phyloP scores from a whole-genome alignment of 1,140 invertebrate genomes.

The Nasonia giraulti region DNA sequence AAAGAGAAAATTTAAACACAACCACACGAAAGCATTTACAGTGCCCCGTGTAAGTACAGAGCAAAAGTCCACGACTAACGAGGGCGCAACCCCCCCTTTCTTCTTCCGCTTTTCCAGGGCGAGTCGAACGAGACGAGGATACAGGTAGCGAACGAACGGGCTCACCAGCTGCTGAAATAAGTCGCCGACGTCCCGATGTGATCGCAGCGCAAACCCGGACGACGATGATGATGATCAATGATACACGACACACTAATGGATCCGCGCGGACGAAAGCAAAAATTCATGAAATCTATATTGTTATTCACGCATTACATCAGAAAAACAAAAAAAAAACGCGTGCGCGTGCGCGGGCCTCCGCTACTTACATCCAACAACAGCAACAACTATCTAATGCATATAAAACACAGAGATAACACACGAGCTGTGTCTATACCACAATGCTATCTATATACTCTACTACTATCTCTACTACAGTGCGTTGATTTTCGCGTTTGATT shows the following conservation, averaged over 20 bases:
- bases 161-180: slow-evolving; percentile 85
- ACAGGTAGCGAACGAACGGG: slow-evolving; percentile 86
- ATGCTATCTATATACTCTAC: background rate
- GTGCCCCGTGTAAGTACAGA: background rate
- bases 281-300: slow-evolving; percentile 26
- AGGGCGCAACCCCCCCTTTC: slow-evolving; percentile 57
- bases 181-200: slow-evolving; percentile 5
- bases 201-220: background rate
- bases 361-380: slow-evolving; percentile 57
- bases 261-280: background rate
- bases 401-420: background rate
- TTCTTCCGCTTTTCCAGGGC: slow-evolving; percentile 76
- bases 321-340: slow-evolving; percentile 51
- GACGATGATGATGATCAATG: background rate
- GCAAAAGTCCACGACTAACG: slow-evolving; percentile 42
- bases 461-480: background rate
- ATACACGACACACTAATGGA: background rate
- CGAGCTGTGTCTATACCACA: background rate
- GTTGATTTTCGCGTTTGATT: background rate
- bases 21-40: slow-evolving; percentile 37
- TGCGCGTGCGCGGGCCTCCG: slow-evolving; percentile 58
- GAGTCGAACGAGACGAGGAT: slow-evolving; percentile 88
- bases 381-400: background rate
- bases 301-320: slow-evolving; percentile 35
- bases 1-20: background rate